Evolutionary conservation across 2,888 invertebrate genomes (phyloP).

Genomic region (Chymomyza caudatula): DNA sequence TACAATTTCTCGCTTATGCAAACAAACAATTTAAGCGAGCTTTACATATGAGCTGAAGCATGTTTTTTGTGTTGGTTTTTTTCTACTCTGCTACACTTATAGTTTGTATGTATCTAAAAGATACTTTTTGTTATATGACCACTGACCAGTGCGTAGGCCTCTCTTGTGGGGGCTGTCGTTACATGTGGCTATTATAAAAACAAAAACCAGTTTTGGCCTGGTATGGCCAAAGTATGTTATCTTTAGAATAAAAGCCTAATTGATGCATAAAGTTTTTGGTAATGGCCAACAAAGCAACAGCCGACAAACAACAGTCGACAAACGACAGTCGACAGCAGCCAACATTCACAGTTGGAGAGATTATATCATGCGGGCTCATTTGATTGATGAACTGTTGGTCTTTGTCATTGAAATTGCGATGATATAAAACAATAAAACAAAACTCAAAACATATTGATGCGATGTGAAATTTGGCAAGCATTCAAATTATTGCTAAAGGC

Average conservation of each 20-base stretch:
- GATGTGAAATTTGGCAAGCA: slow-evolving; percentile 4
- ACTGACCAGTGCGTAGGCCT: background rate
- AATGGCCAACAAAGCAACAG: background rate
- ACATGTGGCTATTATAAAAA: slow-evolving; percentile 1
- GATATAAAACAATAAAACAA: background rate
- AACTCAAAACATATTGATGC: slow-evolving; percentile 20
- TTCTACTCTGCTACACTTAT: background rate
- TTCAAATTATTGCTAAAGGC: background rate
- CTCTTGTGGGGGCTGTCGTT: slow-evolving; percentile 7
- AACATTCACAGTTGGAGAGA: slow-evolving; percentile 56
- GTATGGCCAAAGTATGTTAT: slow-evolving; percentile 36
- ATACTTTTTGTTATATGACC: background rate
- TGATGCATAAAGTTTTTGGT: slow-evolving; percentile 49
- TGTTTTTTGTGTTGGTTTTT: too few relatives aligned
- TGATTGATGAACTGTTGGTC: slow-evolving; percentile 51
- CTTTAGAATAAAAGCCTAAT: slow-evolving; percentile 61
- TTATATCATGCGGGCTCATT: slow-evolving; percentile 58
- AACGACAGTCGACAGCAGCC: slow-evolving; percentile 23
- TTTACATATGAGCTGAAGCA: background rate
- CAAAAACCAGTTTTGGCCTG: slow-evolving; percentile 47
- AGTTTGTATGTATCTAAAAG: background rate
- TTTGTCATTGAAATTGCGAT: background rate
- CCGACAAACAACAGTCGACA: background rate
- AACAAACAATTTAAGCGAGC: background rate
- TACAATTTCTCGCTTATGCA: background rate